Evolutionary conservation across 2,113 vertebrate genomes (phyloP).

Genomic region (Ivindomyrus marchei): DNA sequence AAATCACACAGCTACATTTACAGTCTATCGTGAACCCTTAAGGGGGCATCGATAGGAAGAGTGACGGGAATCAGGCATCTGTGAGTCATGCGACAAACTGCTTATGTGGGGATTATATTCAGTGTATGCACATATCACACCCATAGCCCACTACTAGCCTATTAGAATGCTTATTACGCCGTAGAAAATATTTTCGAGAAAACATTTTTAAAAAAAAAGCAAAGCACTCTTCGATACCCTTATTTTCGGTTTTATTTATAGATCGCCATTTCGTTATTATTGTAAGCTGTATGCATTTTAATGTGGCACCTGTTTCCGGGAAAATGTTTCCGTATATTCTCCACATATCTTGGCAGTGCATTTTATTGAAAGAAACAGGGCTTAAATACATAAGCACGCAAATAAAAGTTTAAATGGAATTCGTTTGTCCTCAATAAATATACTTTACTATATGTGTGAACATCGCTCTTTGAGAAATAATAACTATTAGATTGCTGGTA

Average conservation of each 20-base stretch:
- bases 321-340: neutral
- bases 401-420: neutral
- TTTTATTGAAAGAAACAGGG: neutral
- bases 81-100: conserved; percentile 11
- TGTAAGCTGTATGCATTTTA: neutral
- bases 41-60: neutral
- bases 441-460: neutral
- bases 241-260: neutral
- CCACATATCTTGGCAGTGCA: neutral
- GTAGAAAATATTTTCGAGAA: neutral
- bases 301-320: neutral
- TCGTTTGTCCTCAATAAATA: neutral
- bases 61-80: neutral
- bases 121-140: too few relatives aligned
- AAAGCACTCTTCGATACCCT: neutral
- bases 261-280: neutral
- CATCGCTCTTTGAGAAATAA: neutral
- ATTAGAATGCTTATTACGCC: neutral
- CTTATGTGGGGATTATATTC: neutral
- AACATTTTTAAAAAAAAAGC: neutral
- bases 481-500: neutral
- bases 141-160: neutral
- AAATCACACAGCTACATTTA: neutral
- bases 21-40: conserved; percentile 4
- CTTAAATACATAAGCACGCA: neutral